These are phyloP conservation scores for Drosophila dunni DNA, from an alignment of 1,140 invertebrate genomes.

Conservation along the genomic window DNA sequence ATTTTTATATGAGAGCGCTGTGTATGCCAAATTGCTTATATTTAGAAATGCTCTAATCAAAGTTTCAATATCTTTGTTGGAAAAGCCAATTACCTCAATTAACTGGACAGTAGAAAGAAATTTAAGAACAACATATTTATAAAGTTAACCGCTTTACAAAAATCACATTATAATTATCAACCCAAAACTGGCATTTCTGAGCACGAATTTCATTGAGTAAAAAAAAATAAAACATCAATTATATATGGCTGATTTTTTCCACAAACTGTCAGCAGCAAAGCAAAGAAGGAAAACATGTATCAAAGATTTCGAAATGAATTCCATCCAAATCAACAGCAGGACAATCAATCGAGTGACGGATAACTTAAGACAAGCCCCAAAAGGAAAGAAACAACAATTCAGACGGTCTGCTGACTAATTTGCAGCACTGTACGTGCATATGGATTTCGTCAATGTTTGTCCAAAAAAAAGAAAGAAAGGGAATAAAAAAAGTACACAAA, in stretches of 20 bases:
- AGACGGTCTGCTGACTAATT: constrained; percentile 59
- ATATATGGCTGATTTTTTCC: constrained; percentile 18
- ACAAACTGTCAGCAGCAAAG: constrained; percentile 26
- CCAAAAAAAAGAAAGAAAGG: not conserved
- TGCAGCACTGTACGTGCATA: constrained; percentile 73
- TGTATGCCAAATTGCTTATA: constrained; percentile 1
- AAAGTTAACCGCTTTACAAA: too few species aligned
- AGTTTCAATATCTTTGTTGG: constrained; percentile 10
- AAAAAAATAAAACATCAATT: not conserved
- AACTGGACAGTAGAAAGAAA: too few species aligned
- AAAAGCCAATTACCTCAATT: too few species aligned
- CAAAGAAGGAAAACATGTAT: constrained; percentile 37
- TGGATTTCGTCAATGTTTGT: constrained; percentile 40
- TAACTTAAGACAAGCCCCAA: not conserved
- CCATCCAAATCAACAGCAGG: constrained; percentile 67
- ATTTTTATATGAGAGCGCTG: not conserved
- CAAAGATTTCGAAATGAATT: constrained; percentile 45
- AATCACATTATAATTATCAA: too few species aligned
- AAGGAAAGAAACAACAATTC: not conserved
- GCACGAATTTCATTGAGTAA: not conserved
- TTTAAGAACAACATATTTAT: too few species aligned
- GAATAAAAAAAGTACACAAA: constrained; percentile 20
- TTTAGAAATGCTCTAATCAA: constrained; percentile 7
- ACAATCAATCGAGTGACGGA: constrained; percentile 18
- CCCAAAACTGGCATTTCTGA: too few species aligned